Evolutionary conservation across 1,140 invertebrate species (phyloP), one percentile per base, ranked within the genome.

Genomic region (Cyclina sinensis): DNA sequence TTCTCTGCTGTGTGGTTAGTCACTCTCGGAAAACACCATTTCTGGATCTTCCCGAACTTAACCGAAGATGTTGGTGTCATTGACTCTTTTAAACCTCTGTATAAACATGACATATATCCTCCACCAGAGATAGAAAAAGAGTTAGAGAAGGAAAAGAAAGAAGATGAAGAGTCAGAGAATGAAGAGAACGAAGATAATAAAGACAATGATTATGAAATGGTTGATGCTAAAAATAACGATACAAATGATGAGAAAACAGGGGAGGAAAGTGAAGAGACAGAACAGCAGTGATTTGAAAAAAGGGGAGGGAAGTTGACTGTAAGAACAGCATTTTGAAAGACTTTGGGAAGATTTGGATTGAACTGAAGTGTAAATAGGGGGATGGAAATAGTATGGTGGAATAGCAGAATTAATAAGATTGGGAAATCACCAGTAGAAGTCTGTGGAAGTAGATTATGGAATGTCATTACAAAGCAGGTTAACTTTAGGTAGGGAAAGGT

Each of bases 11-110:
- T 99, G 27, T 99, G 99, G 98, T 93, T 97, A 0, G 91, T 98
- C 0, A 98, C 98, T 0, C 96, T 99, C 80, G 98, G 99, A 3
- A 97, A 97, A 94, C 97, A 99, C 95, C 98, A 99, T 94, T 97
- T 99, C 78, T 99, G 99, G 99, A 96, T 99, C 76, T 96, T 99
- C 87, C 99, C 99, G 0, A 99, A 99, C 96, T 96, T 99, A 30
- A 99, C 99, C 1, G 99, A 99, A 96, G 99, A 99, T 96, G 99
- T 99, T 68, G 99, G 99, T 48, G 99, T 99, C 96, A 98, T 99
- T 86, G 99, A 99, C 57, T 99, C 99, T 0, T 99, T 99, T 96
- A 98, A 98, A 97, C 99, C 99, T 37, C 96, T 99, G 1, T 99
- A 99, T 96, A 98, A 95, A 73, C 95, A 95, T 91, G 93, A 95